Evolutionary conservation across 2,888 invertebrate genomes (phyloP).

Genomic region (Steinernema carpocapsae): DNA sequence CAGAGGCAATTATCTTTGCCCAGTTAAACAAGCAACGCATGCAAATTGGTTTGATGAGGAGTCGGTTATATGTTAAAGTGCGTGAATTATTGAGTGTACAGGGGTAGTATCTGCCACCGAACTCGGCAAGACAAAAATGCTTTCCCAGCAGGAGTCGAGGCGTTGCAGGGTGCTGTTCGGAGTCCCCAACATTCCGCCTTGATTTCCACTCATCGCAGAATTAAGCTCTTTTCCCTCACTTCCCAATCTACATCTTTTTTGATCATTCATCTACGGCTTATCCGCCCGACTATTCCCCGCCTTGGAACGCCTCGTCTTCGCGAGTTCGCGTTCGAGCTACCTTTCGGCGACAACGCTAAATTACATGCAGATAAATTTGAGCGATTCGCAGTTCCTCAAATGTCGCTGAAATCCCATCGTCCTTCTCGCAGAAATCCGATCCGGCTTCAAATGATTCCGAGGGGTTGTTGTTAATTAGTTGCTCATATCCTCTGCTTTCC

Average conservation of each 20-base stretch:
- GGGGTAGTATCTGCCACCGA: too few relatives aligned
- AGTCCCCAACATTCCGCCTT: background rate
- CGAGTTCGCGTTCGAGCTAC: background rate
- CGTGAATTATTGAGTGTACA: background rate
- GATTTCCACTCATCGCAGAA: slow-evolving; percentile 25
- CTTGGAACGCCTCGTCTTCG: background rate
- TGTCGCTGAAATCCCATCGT: slow-evolving; percentile 20
- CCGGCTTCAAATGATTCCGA: background rate
- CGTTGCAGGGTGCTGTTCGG: background rate
- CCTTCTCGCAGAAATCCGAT: background rate
- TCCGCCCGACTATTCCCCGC: slow-evolving; percentile 13
- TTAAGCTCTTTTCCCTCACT: slow-evolving; percentile 17
- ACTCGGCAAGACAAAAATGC: background rate
- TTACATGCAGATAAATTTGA: slow-evolving; percentile 25
- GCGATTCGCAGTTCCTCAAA: slow-evolving; percentile 28
- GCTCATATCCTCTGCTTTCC: background rate
- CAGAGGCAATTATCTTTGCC: background rate
- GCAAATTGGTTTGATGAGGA: slow-evolving; percentile 17
- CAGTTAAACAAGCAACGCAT: background rate
- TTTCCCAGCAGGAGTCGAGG: background rate
- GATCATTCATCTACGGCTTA: slow-evolving; percentile 29
- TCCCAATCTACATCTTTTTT: slow-evolving; percentile 26
- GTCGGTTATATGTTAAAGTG: slow-evolving; percentile 7
- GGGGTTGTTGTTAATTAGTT: slow-evolving; percentile 24
- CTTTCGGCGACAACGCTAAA: slow-evolving; percentile 22